Evolutionary conservation across 37 sponge, comb jelly and placozoan genomes (phyloP), one percentile per base, ranked within the genome.

Genomic region (Oopsacas minuta): DNA sequence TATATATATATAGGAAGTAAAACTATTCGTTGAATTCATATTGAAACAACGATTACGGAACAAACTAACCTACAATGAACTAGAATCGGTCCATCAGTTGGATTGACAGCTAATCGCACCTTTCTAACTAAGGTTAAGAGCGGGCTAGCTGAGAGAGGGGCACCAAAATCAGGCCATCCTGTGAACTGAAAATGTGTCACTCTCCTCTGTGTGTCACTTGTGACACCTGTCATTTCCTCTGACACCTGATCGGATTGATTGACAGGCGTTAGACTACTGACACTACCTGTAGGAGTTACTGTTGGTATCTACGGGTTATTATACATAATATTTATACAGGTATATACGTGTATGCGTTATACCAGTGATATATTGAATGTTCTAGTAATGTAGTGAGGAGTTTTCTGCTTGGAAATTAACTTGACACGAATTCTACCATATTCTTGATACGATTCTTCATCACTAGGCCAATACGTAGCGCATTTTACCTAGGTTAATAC

Each of bases 121-220:
- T 34, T 61, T 34, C 75, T 10, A 12, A 61, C 75, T 3, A 61
- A 34, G 28, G 17, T 34, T 34, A 61, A 34, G 32, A 61, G 30
- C 32, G 75, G 75, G 75, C 75, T n/a, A 12, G 75, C 75, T 32
- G 75, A 5, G 20, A 61, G 75, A n/a, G 75, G 75, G 30, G 75
- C 22, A n/a, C 75, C 75, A 34, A 61, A 61, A 34, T 61, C 75
- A 61, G 75, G 75, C 75, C 75, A 61, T 10, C 75, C 75, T 61
- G 75, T 61, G 75, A 61, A 61, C 75, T 61, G 75, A 34, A 32
- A 12, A 34, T 61, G 75, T 32, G 75, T 61, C 32, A 61, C 28
- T 34, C 30, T 10, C 30, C 75, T 61, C 75, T 25, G 32, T 25
- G 1, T n/a, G 20, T 25, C 75, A 34, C 28, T 25, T 3, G 75